These are phyloP conservation scores for Drosophila fulvimacula DNA, from an alignment of 2,888 invertebrate species.

Conservation along the genomic window DNA sequence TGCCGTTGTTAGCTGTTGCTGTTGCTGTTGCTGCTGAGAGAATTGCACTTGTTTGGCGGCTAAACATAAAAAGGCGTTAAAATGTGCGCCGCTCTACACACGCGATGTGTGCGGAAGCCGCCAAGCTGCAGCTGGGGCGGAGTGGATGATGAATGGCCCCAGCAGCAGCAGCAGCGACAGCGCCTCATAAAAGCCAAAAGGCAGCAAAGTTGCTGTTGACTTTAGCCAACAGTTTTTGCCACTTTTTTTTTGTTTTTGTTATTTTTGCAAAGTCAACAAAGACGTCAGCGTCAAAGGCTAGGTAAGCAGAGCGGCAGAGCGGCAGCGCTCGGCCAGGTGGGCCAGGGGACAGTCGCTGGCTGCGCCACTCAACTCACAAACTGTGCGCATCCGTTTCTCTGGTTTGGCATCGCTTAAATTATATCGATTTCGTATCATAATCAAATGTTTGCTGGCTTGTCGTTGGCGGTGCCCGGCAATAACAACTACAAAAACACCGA, in stretches of 20 bases:
- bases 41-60: constrained; percentile 80
- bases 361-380: constrained; percentile 30
- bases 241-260: constrained; percentile 22
- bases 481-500: constrained; percentile 74
- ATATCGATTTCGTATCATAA: constrained; percentile 82
- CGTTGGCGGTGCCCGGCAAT: constrained; percentile 68
- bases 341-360: neutral
- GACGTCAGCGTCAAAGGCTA: neutral
- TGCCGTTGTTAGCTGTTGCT: constrained; percentile 18
- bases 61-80: constrained; percentile 81
- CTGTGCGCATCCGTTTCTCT: constrained; percentile 59
- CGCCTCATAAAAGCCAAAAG: constrained; percentile 48
- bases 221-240: constrained; percentile 47
- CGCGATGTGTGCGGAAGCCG: constrained; percentile 70
- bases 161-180: constrained; percentile 34
- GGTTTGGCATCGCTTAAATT: constrained; percentile 78
- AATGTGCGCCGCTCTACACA: constrained; percentile 74
- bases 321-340: too few relatives aligned
- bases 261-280: constrained; percentile 52
- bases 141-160: constrained; percentile 52
- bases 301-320: neutral
- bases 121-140: constrained; percentile 35
- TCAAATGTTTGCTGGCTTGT: constrained; percentile 80
- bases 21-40: constrained; percentile 42
- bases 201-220: constrained; percentile 54